Evolutionary conservation across 2,113 vertebrate genomes (phyloP), one percentile per base, ranked within the genome.

Genomic region (Dermatemys mawii): DNA sequence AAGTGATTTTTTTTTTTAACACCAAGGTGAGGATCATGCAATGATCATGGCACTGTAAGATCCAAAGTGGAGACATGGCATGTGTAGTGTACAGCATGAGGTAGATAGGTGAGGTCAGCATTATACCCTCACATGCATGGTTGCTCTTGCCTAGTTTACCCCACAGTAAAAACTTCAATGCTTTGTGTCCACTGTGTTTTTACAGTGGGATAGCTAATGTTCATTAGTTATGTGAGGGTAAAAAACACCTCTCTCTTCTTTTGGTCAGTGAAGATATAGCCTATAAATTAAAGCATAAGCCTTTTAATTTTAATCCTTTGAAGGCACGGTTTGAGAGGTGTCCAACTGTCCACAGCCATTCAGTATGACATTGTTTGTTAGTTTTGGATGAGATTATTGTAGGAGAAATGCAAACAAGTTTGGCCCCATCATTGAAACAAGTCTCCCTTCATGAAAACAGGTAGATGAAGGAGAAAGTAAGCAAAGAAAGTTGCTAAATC

Each of bases 131-230:
- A 8, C 44, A n/a, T n/a, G 6, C 44, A 26, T 29, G 26, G 73
- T 46, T 46, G 73, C 11, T 13, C 73, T 27, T 46, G 12, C 73
- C 26, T n/a, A 13, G 35, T 19, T 46, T 21, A 44, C 54, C 44
- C 27, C 12, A 54, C 7, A 21, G 75, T 13, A 57, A 88, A 88
- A 44, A 83, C 27, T 9, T 67, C n/a, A 75, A 6, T 12, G 22
- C 11, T 46, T 46, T 16, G 32, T 17, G 19, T 1, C 0, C 3
- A 14, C 8, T 55, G 9, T n/a, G 17, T 19, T 17, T 6, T 41
- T 3, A 0, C 5, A 3, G 19, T 0, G 16, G 44, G 79, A 7
- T 3, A 79, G 41, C 2, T 51, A 60, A 35, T 0, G 10, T 1
- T 2, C 1, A 79, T 8, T 6, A 10, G 32, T 4, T 5, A 3